Evolutionary conservation across 2,888 invertebrate genomes (phyloP), one percentile per base, ranked within the genome.

Genomic region (Heliothis peltigera): DNA sequence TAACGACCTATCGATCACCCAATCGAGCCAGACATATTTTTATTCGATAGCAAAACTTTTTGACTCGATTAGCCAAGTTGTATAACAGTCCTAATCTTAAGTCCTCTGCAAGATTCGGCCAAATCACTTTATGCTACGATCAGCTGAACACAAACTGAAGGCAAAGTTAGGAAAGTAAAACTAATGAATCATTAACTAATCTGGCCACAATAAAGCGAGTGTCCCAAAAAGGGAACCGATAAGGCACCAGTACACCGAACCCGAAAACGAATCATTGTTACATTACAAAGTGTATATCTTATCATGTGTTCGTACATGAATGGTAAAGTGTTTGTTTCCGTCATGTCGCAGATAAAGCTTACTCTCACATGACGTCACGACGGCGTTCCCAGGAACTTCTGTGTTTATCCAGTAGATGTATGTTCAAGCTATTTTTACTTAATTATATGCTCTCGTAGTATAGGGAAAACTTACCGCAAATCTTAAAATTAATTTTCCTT

Each of bases 141-240:
- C 75, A 54, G 57, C 75, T 42, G 49, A 70, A 22, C 60, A 32
- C 60, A 19, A 74, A 46, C 60, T 22, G 15, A 44, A 6, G 49
- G 25, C 53, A 44, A 75, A 81, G 64, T 75, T 71, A 69, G 63
- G 66, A 61, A 75, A 66, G 32, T 64, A 53, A 81, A 81, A 75
- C 77, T 85, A 91, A 91, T 92, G 92, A 92, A 85, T 92, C 91
- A 92, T 89, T 87, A 85, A 81, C 83, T 92, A 91, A 92, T 90
- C 91, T 90, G 75, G 64, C 81, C 78, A 92, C 89, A 91, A 90
- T 86, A 85, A 84, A 80, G 82, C 76, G 82, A 85, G 79, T 89
- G 89, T 91, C 87, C 81, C 80, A 84, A 84, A 88, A 85, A 92
- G 92, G 28, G 93, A 92, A 86, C 89, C 70, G 93, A 93, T 93